A percentile compares a stretch with the other conserved stretches of the same genome.
These are phyloP conservation scores for Amazona vittata DNA, from an alignment of 2,113 vertebrate genomes.

Conservation along the genomic window DNA sequence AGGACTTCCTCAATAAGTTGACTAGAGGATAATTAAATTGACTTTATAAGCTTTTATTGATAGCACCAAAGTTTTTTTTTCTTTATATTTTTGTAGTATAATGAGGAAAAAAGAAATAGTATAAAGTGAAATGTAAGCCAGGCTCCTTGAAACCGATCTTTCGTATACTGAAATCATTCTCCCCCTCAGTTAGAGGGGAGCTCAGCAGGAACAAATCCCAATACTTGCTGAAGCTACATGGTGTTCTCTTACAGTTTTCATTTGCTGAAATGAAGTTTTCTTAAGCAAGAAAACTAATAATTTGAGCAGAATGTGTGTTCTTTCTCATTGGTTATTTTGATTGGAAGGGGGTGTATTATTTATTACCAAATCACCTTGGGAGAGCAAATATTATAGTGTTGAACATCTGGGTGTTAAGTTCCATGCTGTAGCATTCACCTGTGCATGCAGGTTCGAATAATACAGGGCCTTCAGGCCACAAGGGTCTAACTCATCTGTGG, in stretches of 20 bases:
- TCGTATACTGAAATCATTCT: background rate
- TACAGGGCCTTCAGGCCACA: background rate
- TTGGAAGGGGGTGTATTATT: background rate
- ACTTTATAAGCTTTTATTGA: background rate
- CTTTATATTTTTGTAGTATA: background rate
- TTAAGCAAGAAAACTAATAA: background rate
- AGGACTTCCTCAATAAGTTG: background rate
- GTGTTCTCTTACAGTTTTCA: background rate
- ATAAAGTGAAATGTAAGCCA: background rate
- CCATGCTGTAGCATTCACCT: background rate
- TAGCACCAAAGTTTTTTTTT: background rate
- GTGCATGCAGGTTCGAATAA: background rate
- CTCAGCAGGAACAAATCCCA: background rate
- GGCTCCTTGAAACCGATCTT: background rate
- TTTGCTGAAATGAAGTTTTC: background rate
- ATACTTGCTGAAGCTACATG: background rate
- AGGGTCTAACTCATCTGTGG: background rate
- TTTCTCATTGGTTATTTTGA: background rate
- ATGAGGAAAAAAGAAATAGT: background rate
- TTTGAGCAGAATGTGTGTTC: background rate
- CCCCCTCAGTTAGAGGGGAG: background rate
- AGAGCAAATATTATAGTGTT: background rate
- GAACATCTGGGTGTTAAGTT: background rate
- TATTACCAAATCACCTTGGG: background rate
- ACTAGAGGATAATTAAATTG: background rate